Base-by-base conservation (phyloP, 2,113 vertebrate species). In the Cebidichthys violaceus region DNA sequence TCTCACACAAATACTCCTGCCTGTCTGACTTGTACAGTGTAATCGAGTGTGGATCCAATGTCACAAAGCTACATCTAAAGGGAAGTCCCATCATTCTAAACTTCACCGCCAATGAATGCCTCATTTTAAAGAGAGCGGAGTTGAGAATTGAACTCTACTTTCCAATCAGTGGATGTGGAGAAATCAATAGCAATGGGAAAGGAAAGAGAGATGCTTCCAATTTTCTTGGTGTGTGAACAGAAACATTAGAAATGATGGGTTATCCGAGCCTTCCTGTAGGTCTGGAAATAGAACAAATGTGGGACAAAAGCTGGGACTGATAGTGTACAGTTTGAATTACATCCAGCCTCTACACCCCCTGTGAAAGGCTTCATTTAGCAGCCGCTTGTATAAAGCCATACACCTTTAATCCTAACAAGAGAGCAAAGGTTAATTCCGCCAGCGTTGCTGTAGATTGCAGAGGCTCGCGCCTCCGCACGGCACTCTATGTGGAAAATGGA, bases 401-500 rank as follows among this genome's bases (percentile, higher is more conserved):
- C 45, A 83, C 77, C 74, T 91, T 79, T 52, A 45, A 61, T 83
- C 73, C 83, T 85, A 87, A 84, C 81, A 57, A 75, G 65, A 61
- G 83, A 59, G 72, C 78, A 79, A 80, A 90, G 88, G 92, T 91
- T 90, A 84, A 90, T 90, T 87, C 69, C 33, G 14, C 20, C 85
- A 24, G 62, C 71, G 18, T 57, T 27, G 77, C 81, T 79, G 77
- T 68, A 86, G 81, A 91, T 90, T 87, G 89, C 77, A 60, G 68
- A 82, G 70, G 79, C 80, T 70, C 65, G 70, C 27, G 77, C 87
- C 90, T 89, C 84, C 66, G 70, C 90, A 89, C 65, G 79, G 75
- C 86, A 85, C 89, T 89, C 75, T 65, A 81, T 83, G 90, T 86
- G 90, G 89, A 91, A 90, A 88, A 86, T 86, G 65, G 79, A 84